Percentiles rank a stretch among this genome's conserved stretches.
Conservation (phyloP, 2,797 vertebrate genomes). For the Acanthurus tractus region DNA sequence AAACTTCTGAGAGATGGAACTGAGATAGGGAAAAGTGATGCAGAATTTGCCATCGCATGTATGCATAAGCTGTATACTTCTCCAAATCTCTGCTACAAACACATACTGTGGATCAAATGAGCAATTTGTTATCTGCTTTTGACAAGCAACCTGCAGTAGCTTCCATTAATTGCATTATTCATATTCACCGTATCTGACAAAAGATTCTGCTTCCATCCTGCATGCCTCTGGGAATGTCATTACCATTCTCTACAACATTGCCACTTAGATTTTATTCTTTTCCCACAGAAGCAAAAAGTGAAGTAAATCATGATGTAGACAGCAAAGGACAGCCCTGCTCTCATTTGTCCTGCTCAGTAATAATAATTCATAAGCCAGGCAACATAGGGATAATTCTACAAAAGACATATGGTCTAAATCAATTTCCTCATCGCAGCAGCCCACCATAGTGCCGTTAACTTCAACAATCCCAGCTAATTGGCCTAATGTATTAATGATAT, state of each 20-base stretch:
- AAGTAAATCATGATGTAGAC: conserved; percentile 79
- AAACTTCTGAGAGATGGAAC: conserved; percentile 68
- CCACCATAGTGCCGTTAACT: conserved; percentile 60
- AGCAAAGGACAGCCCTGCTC: conserved; percentile 71
- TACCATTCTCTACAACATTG: conserved; percentile 62
- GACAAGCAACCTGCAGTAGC: conserved; percentile 58
- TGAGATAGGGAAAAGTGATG: conserved; percentile 49
- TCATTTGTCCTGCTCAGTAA: conserved; percentile 76
- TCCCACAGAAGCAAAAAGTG: conserved; percentile 62
- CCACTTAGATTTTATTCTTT: conserved; percentile 62
- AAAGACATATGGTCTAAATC: conserved; percentile 78
- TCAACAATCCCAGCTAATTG: conserved; percentile 75
- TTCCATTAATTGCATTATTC: conserved; percentile 77
- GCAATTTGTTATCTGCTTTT: conserved; percentile 66
- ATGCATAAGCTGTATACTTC: conserved; percentile 15
- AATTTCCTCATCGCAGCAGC: conserved; percentile 64
- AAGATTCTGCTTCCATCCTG: conserved; percentile 59
- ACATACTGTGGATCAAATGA: conserved; percentile 57
- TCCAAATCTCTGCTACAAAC: conserved; percentile 25
- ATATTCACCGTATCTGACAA: conserved; percentile 70
- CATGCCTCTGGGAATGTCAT: conserved; percentile 68
- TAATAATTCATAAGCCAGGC: conserved; percentile 73
- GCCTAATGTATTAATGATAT: conserved; percentile 75
- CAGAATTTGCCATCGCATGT: conserved; percentile 34
- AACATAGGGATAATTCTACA: conserved; percentile 73